Evolutionary conservation across 2,888 invertebrate species (phyloP), one percentile per base, ranked within the genome.

Genomic region (Hecatera dysodea): DNA sequence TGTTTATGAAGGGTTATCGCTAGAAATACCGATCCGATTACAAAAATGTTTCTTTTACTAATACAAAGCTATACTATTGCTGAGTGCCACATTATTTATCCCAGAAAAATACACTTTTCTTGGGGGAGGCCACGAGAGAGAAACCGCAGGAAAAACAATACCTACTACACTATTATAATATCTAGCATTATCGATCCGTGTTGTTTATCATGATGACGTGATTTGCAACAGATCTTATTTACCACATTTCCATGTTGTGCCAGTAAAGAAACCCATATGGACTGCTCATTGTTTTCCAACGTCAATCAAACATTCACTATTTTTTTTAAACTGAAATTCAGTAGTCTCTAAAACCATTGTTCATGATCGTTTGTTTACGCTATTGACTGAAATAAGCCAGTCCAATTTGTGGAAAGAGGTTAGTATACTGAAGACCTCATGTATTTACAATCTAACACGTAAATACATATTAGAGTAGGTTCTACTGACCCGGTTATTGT

Each of bases 401-500:
- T 50, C 36, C 42, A 64, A 63, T 72, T 42, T 42, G 29, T 62
- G 1, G 61, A 48, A 62, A 27, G 73, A 57, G 65, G 73, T 65
- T 57, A 73, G 52, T 59, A 46, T 64, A 56, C 36, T 36, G 36
- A 56, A 36, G 8, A 36, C 36, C 56, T 56, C n/a, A 62, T 56
- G 46, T 56, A 63, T 12, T 33, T 19, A 22, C 56, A 56, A 64
- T 44, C 19, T 15, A 17, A 22, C 56, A 36, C 56, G 56, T 56
- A 72, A 66, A 50, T 71, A 76, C 24, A 22, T 22, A 27, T 36
- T 50, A 12, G 33, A 55, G 19, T 19, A 4, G 22, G 44, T 44
- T 24, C 42, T 33, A 64, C 46, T 77, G 60, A 72, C 67, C 77
- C 46, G 42, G 78, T 72, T 77, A 53, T 56, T 29, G 33, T 56